Conservation (phyloP, 2,888 invertebrate genomes). For the Drosophila rubida region DNA sequence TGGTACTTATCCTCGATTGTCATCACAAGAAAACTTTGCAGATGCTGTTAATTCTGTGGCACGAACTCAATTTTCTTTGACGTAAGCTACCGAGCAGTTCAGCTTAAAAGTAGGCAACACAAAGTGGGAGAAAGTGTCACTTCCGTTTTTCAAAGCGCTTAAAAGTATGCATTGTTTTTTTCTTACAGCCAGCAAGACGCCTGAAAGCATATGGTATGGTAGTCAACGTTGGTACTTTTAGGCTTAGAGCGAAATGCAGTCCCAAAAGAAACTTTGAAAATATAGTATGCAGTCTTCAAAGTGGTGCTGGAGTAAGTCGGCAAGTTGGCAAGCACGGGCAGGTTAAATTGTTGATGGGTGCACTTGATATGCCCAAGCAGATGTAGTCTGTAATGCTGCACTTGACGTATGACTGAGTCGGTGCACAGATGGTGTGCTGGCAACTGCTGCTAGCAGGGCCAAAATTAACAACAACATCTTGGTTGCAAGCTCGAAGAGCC, state of each 20-base stretch:
- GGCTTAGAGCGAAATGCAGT: background rate
- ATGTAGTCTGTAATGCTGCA: constrained; percentile 13
- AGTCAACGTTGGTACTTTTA: background rate
- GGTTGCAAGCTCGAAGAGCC: constrained; percentile 40
- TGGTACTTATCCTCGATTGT: background rate
- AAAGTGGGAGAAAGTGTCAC: background rate
- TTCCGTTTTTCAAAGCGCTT: constrained; percentile 8
- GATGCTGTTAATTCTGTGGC: constrained; percentile 3
- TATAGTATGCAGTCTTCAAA: background rate
- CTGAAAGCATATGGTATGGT: constrained; percentile 1
- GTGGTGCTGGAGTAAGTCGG: background rate
- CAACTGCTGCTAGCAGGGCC: constrained; percentile 8
- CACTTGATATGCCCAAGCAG: constrained; percentile 10
- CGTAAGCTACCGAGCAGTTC: background rate
- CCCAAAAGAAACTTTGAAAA: background rate
- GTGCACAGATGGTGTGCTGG: background rate
- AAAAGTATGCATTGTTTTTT: constrained; percentile 33
- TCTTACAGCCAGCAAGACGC: background rate
- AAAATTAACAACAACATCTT: constrained; percentile 32
- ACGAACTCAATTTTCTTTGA: constrained; percentile 12
- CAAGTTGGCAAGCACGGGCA: constrained; percentile 4
- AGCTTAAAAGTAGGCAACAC: constrained; percentile 33
- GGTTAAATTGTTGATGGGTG: constrained; percentile 22
- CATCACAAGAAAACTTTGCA: background rate
- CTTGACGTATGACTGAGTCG: constrained; percentile 9